Evolutionary conservation across 2,113 vertebrate genomes (phyloP), one percentile per base, ranked within the genome.

Genomic region (Morone saxatilis): DNA sequence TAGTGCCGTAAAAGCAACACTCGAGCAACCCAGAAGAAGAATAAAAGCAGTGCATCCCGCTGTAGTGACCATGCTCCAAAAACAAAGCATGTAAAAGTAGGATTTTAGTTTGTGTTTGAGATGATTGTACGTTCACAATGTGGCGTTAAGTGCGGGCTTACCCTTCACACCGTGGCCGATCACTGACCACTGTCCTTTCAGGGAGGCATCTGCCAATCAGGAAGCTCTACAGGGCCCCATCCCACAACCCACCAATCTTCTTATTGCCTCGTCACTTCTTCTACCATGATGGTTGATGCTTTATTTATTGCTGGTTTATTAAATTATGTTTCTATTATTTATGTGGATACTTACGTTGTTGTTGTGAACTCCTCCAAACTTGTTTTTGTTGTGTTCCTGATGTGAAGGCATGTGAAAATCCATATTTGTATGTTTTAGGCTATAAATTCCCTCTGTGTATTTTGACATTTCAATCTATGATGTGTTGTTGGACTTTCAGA

Each of bases 151-250:
- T 10, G 76, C 57, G 82, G 71, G 68, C 54, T 72, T 54, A 51
- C 45, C 79, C 69, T 76, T 78, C 59, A 79, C 68, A 36, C 70
- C 57, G 57, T 80, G 82, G 83, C 84, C 75, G 66, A 59, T 84
- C 61, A 53, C 67, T 76, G 83, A 77, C 84, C 88, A 86, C 83
- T 61, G 84, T 89, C 83, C 90, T 92, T 90, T 94, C 92, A 94
- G 93, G 94, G 93, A 94, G 89, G 92, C 90, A 87, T 89, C 87
- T 76, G 86, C 84, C 91, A 94, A 89, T 93, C 93, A 94, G 92
- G 92, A 93, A 90, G 88, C 87, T 87, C 89, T 71, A 86, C 87
- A 84, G 84, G 75, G 83, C 88, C 84, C 76, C 85, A 84, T 86
- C 81, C 84, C 85, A 86, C 76, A 71, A 79, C 56, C 84, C 84